Evolutionary conservation across 2,797 vertebrate genomes (phyloP).

Genomic region (Characodon lateralis): DNA sequence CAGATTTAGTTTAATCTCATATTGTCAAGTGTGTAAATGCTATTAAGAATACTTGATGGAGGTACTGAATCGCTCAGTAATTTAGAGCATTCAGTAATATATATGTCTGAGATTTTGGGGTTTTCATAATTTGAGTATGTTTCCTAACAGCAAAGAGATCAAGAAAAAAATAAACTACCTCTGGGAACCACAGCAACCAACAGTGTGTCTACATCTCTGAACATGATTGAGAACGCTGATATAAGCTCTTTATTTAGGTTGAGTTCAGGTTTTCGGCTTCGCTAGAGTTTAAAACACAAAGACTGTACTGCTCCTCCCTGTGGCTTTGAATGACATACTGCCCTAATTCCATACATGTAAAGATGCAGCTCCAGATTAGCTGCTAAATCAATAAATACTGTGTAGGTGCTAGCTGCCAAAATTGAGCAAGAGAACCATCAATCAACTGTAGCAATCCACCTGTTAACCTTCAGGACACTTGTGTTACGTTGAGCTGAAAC

Average conservation of each 20-base stretch:
- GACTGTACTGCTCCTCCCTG: conserved; percentile 17
- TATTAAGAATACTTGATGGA: neutral
- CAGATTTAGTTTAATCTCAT: neutral
- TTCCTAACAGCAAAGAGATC: neutral
- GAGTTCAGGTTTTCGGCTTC: conserved; percentile 25
- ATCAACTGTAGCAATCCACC: conserved; percentile 17
- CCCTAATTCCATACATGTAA: conserved; percentile 44
- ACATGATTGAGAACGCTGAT: conserved; percentile 14
- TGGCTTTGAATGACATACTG: conserved; percentile 33
- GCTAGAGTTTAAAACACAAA: neutral
- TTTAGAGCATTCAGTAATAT: neutral
- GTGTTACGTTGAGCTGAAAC: neutral
- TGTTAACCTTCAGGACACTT: conserved; percentile 14
- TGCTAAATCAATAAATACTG: conserved; percentile 48
- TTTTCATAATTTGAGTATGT: conserved; percentile 10
- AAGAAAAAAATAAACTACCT: conserved; percentile 1
- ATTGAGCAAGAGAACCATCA: conserved; percentile 24
- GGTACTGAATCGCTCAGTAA: neutral
- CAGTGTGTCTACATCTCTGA: conserved; percentile 5
- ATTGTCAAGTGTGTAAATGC: neutral
- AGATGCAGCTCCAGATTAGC: conserved; percentile 44
- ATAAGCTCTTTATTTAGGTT: conserved; percentile 11
- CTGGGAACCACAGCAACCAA: conserved; percentile 15
- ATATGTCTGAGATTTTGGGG: neutral
- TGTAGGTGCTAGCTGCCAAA: conserved; percentile 15